phyloP scores from a whole-genome alignment of 2,797 vertebrate species.

The Chromis chromis region DNA sequence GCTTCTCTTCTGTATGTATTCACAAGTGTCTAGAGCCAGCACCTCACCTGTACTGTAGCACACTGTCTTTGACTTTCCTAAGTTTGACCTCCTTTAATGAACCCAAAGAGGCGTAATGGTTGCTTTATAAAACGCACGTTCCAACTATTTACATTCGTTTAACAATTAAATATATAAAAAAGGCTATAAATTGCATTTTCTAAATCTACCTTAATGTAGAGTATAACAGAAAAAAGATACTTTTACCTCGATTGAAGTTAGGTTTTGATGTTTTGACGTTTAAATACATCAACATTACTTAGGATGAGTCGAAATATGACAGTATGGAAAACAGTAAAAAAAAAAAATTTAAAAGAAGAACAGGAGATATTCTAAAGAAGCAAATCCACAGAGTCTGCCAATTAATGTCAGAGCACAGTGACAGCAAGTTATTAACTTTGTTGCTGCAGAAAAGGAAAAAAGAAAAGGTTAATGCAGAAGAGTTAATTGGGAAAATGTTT shows the following conservation, averaged over 20 bases:
- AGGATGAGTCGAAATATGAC: not conserved
- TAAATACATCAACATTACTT: too few species aligned
- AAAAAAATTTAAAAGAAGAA: not conserved
- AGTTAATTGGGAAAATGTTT: not conserved
- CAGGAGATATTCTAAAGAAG: slow-evolving; percentile 11
- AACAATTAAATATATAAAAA: not conserved
- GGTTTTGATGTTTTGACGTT: not conserved
- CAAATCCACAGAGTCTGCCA: slow-evolving; percentile 7
- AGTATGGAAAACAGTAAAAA: not conserved
- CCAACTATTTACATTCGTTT: slow-evolving; percentile 1
- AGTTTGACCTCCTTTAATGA: slow-evolving; percentile 27
- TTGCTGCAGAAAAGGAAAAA: not conserved
- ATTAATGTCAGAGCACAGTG: not conserved
- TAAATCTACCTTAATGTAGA: slow-evolving; percentile 5
- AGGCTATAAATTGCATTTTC: not conserved
- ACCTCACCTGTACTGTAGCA: slow-evolving; percentile 51
- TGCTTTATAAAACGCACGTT: slow-evolving; percentile 8
- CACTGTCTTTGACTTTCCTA: slow-evolving; percentile 28
- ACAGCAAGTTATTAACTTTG: not conserved
- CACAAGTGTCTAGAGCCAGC: slow-evolving; percentile 59
- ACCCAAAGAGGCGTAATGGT: slow-evolving; percentile 40
- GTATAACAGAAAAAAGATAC: slow-evolving; percentile 1
- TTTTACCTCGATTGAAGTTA: not conserved
- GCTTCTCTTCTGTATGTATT: slow-evolving; percentile 76
- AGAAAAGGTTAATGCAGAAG: not conserved